Conservation (phyloP, 1,140 invertebrate genomes). For the Octopus sinensis region DNA sequence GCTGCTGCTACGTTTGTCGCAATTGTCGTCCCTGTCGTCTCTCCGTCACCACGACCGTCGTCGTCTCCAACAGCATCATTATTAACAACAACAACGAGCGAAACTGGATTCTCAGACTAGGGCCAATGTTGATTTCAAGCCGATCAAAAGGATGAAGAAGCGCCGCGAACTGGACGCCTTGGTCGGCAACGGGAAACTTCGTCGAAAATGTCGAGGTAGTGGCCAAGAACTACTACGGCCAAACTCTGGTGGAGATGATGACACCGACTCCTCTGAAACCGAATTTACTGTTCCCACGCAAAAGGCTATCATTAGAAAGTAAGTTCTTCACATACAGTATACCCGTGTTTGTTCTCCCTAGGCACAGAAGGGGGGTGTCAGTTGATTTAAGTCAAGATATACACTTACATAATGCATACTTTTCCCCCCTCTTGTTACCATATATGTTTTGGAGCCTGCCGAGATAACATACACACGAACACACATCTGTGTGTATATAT, state of each 20-base stretch:
- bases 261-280: constrained; percentile 53
- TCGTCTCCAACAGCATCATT: neutral
- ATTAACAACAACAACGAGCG: neutral
- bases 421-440: too few species aligned
- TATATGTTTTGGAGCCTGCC: too few species aligned
- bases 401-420: too few species aligned
- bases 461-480: too few species aligned
- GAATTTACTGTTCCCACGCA: constrained; percentile 49
- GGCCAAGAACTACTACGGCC: constrained; percentile 50
- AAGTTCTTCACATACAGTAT: constrained; percentile 23
- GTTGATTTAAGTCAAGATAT: too few species aligned
- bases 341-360: too few species aligned
- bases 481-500: too few species aligned
- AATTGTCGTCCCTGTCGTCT: neutral
- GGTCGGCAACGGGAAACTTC: constrained; percentile 51
- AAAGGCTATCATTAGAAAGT: constrained; percentile 38
- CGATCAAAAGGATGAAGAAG: constrained; percentile 59
- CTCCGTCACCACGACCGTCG: neutral
- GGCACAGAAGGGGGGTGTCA: too few species aligned
- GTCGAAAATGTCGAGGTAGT: constrained; percentile 43
- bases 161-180: constrained; percentile 57
- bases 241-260: constrained; percentile 37
- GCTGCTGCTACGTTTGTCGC: neutral
- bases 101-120: constrained; percentile 40
- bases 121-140: constrained; percentile 55